Conservation (phyloP, 2,888 invertebrate genomes). For the Salticus scenicus region DNA sequence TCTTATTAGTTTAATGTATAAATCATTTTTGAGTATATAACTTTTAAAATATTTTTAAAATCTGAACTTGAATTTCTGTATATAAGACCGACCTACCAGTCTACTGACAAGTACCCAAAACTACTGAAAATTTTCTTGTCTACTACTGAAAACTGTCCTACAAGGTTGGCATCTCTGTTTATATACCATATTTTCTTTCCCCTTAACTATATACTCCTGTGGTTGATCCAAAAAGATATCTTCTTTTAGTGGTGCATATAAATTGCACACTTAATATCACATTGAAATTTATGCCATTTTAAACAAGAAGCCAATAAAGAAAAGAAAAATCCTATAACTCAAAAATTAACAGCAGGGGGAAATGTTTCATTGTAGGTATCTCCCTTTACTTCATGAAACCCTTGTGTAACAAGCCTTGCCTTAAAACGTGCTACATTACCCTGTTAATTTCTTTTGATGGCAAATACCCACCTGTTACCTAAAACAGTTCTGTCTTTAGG, state of each 20-base stretch:
- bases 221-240: neutral
- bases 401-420: neutral
- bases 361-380: slow-evolving; percentile 16
- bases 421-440: neutral
- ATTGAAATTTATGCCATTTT: neutral
- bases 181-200: neutral
- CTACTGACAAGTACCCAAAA: too few relatives aligned
- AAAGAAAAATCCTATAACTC: slow-evolving; percentile 1
- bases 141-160: too few relatives aligned
- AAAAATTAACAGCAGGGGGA: neutral
- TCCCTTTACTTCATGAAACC: neutral
- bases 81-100: too few relatives aligned
- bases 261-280: slow-evolving; percentile 18
- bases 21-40: too few relatives aligned
- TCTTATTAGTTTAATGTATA: too few relatives aligned
- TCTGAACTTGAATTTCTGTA: too few relatives aligned
- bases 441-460: neutral
- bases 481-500: neutral
- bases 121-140: too few relatives aligned
- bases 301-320: neutral
- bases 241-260: slow-evolving; percentile 14
- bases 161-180: too few relatives aligned
- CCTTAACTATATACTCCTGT: neutral
- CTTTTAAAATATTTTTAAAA: too few relatives aligned
- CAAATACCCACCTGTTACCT: neutral